A percentile compares a stretch with the other conserved stretches of the same genome.
These are phyloP conservation scores for Scomberomorus guttatus DNA, from an alignment of 2,797 vertebrate species.

Conservation along the genomic window DNA sequence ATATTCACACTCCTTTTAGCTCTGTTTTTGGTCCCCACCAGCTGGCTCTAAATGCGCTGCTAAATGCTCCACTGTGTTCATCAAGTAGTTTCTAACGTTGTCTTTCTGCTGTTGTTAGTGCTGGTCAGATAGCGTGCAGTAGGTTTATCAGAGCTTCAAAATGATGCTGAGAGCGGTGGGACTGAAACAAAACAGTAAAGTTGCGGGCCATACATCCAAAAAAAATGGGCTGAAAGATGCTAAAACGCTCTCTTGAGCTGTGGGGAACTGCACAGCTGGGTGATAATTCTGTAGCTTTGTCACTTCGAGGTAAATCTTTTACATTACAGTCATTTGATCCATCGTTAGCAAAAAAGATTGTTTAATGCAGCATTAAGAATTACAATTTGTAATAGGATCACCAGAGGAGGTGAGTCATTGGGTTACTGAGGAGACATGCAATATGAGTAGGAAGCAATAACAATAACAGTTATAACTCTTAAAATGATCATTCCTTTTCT, in stretches of 20 bases:
- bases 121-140: too few relatives aligned
- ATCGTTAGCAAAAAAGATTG: not conserved
- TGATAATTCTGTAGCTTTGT: not conserved
- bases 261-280: not conserved
- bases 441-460: not conserved
- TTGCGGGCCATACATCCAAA: not conserved
- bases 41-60: not conserved
- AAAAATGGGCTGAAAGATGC: not conserved
- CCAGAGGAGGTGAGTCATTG: not conserved
- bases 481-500: not conserved
- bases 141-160: not conserved
- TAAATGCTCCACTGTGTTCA: not conserved
- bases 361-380: not conserved
- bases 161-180: not conserved
- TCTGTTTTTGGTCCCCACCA: not conserved
- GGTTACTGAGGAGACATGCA: not conserved
- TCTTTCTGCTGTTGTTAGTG: not conserved
- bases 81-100: not conserved
- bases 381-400: not conserved
- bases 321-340: not conserved
- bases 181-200: not conserved
- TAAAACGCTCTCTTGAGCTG: not conserved
- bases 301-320: not conserved
- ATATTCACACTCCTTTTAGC: not conserved
- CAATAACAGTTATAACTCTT: not conserved